These are phyloP conservation scores for Corythaeola cristata DNA, from an alignment of 2,113 vertebrate genomes.

Conservation along the genomic window DNA sequence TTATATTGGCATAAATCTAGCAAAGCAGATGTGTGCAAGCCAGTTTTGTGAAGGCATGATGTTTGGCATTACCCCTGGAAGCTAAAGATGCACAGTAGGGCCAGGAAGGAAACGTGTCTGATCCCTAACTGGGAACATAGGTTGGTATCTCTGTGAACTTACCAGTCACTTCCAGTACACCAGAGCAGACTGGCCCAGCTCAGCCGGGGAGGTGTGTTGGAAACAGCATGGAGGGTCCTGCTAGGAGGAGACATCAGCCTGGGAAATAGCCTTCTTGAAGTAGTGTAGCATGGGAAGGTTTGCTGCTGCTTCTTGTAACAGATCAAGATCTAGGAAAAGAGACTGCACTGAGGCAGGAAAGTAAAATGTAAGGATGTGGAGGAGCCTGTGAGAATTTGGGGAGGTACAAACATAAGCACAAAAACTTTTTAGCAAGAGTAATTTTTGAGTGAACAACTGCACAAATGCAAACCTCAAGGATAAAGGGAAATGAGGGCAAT, in stretches of 20 bases:
- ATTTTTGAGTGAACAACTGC: background rate
- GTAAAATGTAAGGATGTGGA: background rate
- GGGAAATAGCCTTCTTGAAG: background rate
- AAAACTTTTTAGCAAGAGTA: background rate
- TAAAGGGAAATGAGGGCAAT: background rate
- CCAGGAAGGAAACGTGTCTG: background rate
- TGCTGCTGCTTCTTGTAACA: background rate
- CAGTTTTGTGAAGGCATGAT: background rate
- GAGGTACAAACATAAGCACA: background rate
- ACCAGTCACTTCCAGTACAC: too few relatives aligned
- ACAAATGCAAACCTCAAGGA: background rate
- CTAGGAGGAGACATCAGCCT: accelerated
- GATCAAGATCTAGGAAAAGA: background rate
- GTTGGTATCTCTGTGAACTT: background rate
- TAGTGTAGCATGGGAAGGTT: background rate
- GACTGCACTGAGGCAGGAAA: background rate
- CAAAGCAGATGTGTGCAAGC: background rate
- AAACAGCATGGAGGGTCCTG: background rate
- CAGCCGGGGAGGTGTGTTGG: background rate
- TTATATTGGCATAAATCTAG: background rate
- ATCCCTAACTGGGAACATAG: background rate
- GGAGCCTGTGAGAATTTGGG: background rate
- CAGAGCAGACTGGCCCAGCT: background rate
- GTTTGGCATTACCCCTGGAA: background rate
- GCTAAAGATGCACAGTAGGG: background rate